Base-by-base conservation (phyloP, 1,140 invertebrate species). In the Tigriopus japonicus region DNA sequence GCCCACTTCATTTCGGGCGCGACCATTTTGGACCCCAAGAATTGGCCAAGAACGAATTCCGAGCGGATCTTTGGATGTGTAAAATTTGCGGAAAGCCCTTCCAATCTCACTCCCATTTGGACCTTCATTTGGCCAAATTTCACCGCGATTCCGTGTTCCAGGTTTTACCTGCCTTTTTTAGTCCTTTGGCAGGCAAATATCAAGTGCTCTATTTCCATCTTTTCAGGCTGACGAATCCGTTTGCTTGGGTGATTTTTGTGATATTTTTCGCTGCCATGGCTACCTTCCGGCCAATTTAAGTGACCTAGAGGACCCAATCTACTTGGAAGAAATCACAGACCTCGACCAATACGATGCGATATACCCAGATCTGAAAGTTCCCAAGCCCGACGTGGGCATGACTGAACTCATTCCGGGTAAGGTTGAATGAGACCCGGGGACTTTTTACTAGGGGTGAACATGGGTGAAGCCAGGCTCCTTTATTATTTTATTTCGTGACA, bases 81-180 rank as follows among this genome's bases (percentile, higher is more conserved):
- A 81, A 84, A 42, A 80, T 88, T 62, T 94, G 91, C 74, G 89
- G 89, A 58, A 90, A 93, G 74, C 85, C 84, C 40, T 94, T 95
- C 71, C 83, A 86, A 70, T 83, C 86, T 67, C 87, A 93, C 70
- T 80, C 83, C 70, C 84, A 84, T 71, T 74, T 95, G 63, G 89
- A 92, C 70, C 76, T 79, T 61, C 90, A 95, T 71, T 90, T 93
- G 76, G 86, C 89, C 74, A 84, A 84, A 71, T 80, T 85, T 66
- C 90, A 95, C 73, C 5, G 21, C n/a, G 45, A 49, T 49, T 49
- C 21, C n/a, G 21, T 49, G n/a, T 49, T 21, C 21, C 45, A 21
- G 45, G 45, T 49, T 17, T 12, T 43, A 12, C 42, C 42, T 12
- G 42, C 42, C 10, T 43, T 12, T 43, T 12, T 43, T 43, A n/a